Evolutionary conservation across 2,113 vertebrate genomes (phyloP).

Genomic region (Bagarius yarrelli): DNA sequence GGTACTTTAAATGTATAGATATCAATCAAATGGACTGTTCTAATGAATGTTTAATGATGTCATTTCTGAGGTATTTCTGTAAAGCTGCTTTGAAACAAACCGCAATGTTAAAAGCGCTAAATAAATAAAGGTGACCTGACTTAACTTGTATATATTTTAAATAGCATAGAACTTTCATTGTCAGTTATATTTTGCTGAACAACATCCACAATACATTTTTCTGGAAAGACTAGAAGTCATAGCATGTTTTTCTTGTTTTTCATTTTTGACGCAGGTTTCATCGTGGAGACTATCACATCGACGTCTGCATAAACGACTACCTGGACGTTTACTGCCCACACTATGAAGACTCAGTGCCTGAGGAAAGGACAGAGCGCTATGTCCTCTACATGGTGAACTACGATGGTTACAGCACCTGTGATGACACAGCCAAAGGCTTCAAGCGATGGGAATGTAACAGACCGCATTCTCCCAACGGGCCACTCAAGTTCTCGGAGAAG

Average conservation of each 20-base stretch:
- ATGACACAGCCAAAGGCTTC: constrained; percentile 97
- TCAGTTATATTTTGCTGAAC: no score
- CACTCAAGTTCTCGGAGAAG: constrained; percentile 98
- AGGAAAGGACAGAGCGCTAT: constrained; percentile 92
- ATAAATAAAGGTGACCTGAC: no score
- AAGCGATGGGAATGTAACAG: constrained; percentile 99
- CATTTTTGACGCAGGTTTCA: constrained; percentile 80
- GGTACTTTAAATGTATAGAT: no score
- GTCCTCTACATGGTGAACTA: constrained; percentile 99
- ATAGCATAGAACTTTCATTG: no score
- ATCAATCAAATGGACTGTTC: no score
- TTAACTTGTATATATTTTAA: no score
- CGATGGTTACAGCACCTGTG: constrained; percentile 96
- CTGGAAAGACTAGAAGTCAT: no score
- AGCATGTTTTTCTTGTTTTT: not conserved
- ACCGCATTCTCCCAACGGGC: constrained; percentile 92
- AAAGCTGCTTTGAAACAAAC: no score
- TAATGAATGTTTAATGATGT: no score
- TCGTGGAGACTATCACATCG: constrained; percentile 92
- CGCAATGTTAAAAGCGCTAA: no score
- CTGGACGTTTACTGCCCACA: constrained; percentile 98
- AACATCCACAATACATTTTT: no score
- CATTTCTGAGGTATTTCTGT: no score
- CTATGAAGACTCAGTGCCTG: constrained; percentile 90
- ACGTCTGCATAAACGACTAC: constrained; percentile 98